Evolutionary conservation across 2,113 vertebrate genomes (phyloP), one percentile per base, ranked within the genome.

Genomic region (Stomatorhinus ivindoensis): DNA sequence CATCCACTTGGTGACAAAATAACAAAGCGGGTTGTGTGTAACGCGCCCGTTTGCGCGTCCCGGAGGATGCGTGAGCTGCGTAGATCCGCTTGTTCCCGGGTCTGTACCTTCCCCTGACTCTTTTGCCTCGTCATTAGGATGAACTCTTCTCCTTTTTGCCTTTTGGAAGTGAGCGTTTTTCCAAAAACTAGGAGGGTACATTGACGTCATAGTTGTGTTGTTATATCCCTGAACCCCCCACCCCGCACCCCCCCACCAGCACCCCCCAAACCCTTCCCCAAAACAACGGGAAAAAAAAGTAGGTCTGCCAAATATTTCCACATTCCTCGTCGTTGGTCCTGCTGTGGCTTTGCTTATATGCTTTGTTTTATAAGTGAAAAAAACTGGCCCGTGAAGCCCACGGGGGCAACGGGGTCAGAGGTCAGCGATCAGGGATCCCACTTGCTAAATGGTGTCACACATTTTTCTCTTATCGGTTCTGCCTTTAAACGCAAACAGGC

Each of bases 321-420:
- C 93, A 94, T 95, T 95, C 93, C 93, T 93, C 90, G 82, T 94
- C 90, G 90, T 91, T 91, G 90, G 90, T 92, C 91, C 92, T 90
- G 90, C 94, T 92, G 90, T 88, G 88, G 92, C 91, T 61, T 90
- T 90, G 88, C 89, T 91, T 89, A 58, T 86, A 80, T 55, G 87
- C 89, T 92, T 76, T 91, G 88, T 89, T 89, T 53, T 84, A 91
- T 95, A 95, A 93, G 91, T 91, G 92, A 65, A 69, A 69, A 92
- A 91, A 93, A 93, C 90, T 93, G 93, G 92, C 90, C 89, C 80
- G 89, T 88, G 17, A 80, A 89, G 89, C 90, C 61, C 58, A 90
- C 39, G 5, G 90, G 89, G 39, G 24, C 44, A 58, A 44, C 48
- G 88, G 89, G 94, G 94, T 95, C 94, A 94, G 91, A 94, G 94